These are phyloP conservation scores for Pocillopora verrucosa DNA, from an alignment of 64 coral and sea anemone species.

Conservation along the genomic window DNA sequence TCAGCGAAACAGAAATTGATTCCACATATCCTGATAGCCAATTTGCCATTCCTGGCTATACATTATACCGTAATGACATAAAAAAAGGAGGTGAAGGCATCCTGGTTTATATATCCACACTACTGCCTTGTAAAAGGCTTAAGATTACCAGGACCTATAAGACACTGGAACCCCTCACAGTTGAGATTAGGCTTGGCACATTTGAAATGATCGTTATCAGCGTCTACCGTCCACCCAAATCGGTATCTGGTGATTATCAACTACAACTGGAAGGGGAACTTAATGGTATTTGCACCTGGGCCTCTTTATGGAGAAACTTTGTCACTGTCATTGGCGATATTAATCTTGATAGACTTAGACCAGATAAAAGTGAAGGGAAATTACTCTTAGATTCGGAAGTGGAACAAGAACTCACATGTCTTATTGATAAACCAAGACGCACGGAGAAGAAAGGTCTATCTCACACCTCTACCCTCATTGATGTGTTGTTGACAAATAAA, in stretches of 20 bases:
- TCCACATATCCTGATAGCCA: too few relatives aligned
- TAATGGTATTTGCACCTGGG: too few relatives aligned
- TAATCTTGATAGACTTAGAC: neutral
- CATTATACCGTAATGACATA: neutral
- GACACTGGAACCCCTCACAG: neutral
- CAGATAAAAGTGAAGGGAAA: conserved; percentile 10
- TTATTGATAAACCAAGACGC: too few relatives aligned
- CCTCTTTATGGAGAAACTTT: too few relatives aligned
- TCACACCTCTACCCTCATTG: neutral
- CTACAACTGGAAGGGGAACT: too few relatives aligned
- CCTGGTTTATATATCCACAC: conserved; percentile 4
- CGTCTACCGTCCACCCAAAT: too few relatives aligned
- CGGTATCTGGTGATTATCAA: too few relatives aligned
- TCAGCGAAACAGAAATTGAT: too few relatives aligned
- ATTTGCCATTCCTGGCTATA: neutral
- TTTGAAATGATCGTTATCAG: too few relatives aligned
- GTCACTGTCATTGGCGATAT: too few relatives aligned
- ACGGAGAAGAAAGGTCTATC: neutral
- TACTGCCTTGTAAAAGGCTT: neutral
- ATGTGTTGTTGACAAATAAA: neutral
- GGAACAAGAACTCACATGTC: neutral
- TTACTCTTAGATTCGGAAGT: neutral
- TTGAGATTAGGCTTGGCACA: too few relatives aligned
- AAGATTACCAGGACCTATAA: neutral
- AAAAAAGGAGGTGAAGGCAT: neutral